Evolutionary conservation across 1,140 invertebrate genomes (phyloP).

Genomic region (Sycobia sp.): DNA sequence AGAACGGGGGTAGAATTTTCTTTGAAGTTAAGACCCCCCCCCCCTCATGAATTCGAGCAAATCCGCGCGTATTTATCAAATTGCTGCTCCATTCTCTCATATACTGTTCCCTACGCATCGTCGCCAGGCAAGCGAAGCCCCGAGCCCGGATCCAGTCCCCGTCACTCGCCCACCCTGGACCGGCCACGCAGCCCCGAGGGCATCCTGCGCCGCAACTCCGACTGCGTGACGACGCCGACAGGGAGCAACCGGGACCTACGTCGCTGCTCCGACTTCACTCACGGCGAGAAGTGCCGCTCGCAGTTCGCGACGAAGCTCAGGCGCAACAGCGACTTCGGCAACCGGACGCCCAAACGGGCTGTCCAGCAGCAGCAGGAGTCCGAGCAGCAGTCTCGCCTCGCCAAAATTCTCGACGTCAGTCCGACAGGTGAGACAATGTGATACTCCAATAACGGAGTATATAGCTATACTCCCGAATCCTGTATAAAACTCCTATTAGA

Average conservation of each 20-base stretch:
- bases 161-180: slow-evolving; percentile 33
- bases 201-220: slow-evolving; percentile 49
- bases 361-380: slow-evolving; percentile 24
- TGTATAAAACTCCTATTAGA: no score
- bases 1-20: no score
- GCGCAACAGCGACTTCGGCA: slow-evolving; percentile 55
- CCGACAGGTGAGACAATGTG: slow-evolving; percentile 41
- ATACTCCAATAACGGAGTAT: no score
- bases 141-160: not conserved
- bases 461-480: no score
- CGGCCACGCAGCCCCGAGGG: slow-evolving; percentile 38
- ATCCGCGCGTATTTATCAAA: no score
- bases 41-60: no score
- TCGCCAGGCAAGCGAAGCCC: slow-evolving; percentile 13
- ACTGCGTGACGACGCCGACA: slow-evolving; percentile 46
- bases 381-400: slow-evolving; percentile 41
- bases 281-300: slow-evolving; percentile 53
- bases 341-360: slow-evolving; percentile 50
- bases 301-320: slow-evolving; percentile 55
- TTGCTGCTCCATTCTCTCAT: no score
- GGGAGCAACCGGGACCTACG: slow-evolving; percentile 49
- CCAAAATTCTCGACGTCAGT: slow-evolving; percentile 50
- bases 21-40: no score
- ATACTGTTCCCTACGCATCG: no score
- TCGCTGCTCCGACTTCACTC: slow-evolving; percentile 54